Percentiles rank a stretch among this genome's conserved stretches.
Conservation (phyloP, 2,888 invertebrate species). For the Acrobasis consociella region DNA sequence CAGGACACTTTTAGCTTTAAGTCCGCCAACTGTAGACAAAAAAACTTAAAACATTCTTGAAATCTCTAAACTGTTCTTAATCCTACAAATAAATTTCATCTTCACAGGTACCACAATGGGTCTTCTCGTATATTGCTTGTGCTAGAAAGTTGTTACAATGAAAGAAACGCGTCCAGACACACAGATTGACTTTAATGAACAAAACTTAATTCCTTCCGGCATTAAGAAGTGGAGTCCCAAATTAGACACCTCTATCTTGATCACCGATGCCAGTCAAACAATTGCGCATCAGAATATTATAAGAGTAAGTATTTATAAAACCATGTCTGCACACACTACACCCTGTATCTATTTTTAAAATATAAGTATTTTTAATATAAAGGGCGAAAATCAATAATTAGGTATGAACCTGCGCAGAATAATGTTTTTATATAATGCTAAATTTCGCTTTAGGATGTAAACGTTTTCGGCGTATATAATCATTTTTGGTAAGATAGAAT, state of each 20-base stretch:
- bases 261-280: constrained; percentile 45
- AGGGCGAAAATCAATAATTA: too few relatives aligned
- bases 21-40: too few relatives aligned
- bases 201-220: constrained; percentile 30
- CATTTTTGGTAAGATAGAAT: too few relatives aligned
- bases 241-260: constrained; percentile 42
- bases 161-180: constrained; percentile 38
- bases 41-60: not conserved
- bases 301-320: constrained; percentile 50
- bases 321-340: not conserved
- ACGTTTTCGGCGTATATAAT: too few relatives aligned
- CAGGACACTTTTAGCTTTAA: too few relatives aligned
- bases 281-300: constrained; percentile 66
- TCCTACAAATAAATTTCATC: not conserved
- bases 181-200: constrained; percentile 39
- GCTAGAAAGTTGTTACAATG: constrained; percentile 28
- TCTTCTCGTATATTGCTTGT: constrained; percentile 18
- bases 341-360: not conserved
- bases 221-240: constrained; percentile 43
- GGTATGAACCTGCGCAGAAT: too few relatives aligned
- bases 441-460: too few relatives aligned
- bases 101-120: constrained; percentile 21
- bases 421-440: too few relatives aligned
- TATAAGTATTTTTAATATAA: too few relatives aligned
- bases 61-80: not conserved